Conservation (phyloP, 2,113 vertebrate species). For the Silurus asotus region DNA sequence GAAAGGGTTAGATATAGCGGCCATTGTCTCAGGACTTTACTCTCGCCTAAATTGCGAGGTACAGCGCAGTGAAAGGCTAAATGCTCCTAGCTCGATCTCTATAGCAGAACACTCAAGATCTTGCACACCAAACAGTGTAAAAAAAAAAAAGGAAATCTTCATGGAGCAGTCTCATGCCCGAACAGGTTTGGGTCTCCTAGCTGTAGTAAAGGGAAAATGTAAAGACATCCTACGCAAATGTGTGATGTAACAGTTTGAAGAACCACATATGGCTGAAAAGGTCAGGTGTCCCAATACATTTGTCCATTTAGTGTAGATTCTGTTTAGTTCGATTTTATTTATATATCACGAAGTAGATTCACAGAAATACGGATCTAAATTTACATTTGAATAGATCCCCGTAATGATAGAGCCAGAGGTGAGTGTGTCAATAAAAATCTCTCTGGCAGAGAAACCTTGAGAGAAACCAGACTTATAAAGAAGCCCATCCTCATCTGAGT, state of each 20-base stretch:
- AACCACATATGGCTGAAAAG: too few species aligned
- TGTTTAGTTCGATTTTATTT: background rate
- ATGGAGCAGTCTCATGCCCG: too few species aligned
- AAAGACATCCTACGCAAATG: too few species aligned
- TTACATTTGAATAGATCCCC: background rate
- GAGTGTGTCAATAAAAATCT: background rate
- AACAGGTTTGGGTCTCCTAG: too few species aligned
- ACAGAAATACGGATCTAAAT: background rate
- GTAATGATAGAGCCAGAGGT: background rate
- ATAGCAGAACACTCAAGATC: too few species aligned
- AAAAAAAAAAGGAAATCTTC: too few species aligned
- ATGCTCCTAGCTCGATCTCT: too few species aligned
- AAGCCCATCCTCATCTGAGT: background rate
- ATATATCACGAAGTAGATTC: background rate
- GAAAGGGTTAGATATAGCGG: background rate
- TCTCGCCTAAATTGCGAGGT: background rate
- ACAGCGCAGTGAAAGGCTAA: background rate
- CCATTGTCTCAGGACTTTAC: slow-evolving; percentile 2
- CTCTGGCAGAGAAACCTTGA: background rate
- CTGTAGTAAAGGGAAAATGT: too few species aligned
- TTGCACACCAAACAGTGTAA: too few species aligned
- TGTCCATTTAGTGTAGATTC: background rate
- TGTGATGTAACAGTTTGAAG: too few species aligned
- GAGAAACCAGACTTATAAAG: background rate
- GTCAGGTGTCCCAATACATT: too few species aligned